Base-by-base conservation (phyloP, 2,797 vertebrate genomes). In the Tympanoctomys barrerae region DNA sequence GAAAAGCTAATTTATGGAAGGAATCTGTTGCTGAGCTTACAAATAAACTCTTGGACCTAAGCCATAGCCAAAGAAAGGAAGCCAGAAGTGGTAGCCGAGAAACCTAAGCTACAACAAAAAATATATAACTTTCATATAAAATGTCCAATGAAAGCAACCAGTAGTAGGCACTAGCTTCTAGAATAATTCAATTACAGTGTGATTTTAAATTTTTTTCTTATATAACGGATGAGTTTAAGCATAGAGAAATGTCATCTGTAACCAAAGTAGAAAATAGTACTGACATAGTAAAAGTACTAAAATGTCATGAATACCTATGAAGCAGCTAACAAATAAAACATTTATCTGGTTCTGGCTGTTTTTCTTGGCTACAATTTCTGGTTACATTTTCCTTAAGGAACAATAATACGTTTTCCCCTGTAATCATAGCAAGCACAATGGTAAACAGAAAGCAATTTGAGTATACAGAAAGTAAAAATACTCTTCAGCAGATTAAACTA, bases 31-130 rank as follows among this genome's bases (percentile, higher is more conserved):
- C 97, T 87, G 94, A 93, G 96, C 86, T 97, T 97, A 98, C 95
- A 98, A 97, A 97, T 97, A 90, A 97, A 96, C 97, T 97, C 97
- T 97, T 98, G 97, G 97, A 97, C 71, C 62, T 90, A 95, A 97
- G 97, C 97, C 97, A 98, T 97, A 97, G 95, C 79, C 97, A 98
- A 97, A 97, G 97, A 98, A 98, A 97, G 98, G 89, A 94, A 98
- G 95, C 90, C 92, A 98, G 97, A 98, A 98, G 97, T 61, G 70
- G 92, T 96, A 14, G 52, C 90, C 96, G 94, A 89, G 24, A 73
- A 91, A 92, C 10, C 57, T 83, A 57, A 97, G 79, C 62, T 87
- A 81, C 94, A 87, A 75, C 28, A 87, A 84, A 89, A 92, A n/a
- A 16, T 52, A 96, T 86, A 78, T 42, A 97, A 97, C 92, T 96